phyloP scores from a whole-genome alignment of 2,113 vertebrate genomes.

The Pomatostomus ruficeps region DNA sequence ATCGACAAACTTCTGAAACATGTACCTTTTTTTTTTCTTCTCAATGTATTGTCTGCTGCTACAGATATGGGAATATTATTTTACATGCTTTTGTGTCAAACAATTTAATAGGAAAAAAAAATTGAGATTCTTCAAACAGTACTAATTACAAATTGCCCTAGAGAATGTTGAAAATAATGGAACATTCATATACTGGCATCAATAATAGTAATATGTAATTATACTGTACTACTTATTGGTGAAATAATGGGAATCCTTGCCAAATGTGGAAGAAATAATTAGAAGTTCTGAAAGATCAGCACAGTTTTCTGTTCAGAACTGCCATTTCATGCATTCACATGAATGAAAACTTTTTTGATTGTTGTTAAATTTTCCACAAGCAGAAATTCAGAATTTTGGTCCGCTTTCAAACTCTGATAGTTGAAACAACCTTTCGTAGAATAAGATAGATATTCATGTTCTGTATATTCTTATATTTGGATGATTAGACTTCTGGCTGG shows the following conservation, averaged over 20 bases:
- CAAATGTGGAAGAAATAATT: conserved; percentile 30
- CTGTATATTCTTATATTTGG: neutral
- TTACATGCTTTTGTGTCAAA: neutral
- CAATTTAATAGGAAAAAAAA: neutral
- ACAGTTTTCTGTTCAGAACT: neutral
- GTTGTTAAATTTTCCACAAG: neutral
- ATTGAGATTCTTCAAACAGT: neutral
- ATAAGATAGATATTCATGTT: neutral
- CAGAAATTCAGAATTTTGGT: neutral
- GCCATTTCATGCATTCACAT: neutral
- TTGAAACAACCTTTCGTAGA: neutral
- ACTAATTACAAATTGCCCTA: conserved; percentile 14
- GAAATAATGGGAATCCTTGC: conserved; percentile 4
- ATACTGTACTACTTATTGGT: neutral
- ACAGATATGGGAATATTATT: neutral
- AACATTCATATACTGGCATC: neutral
- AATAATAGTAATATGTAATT: conserved; percentile 16
- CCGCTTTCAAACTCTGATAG: neutral
- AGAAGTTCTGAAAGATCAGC: neutral
- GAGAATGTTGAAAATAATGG: neutral
- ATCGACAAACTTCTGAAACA: neutral
- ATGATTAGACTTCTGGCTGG: neutral
- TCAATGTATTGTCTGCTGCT: neutral
- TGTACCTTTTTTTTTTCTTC: fast-evolving
- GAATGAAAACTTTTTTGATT: neutral